phyloP scores from a whole-genome alignment of 1,140 invertebrate genomes.

The Pseudomyrmex pallidus region DNA sequence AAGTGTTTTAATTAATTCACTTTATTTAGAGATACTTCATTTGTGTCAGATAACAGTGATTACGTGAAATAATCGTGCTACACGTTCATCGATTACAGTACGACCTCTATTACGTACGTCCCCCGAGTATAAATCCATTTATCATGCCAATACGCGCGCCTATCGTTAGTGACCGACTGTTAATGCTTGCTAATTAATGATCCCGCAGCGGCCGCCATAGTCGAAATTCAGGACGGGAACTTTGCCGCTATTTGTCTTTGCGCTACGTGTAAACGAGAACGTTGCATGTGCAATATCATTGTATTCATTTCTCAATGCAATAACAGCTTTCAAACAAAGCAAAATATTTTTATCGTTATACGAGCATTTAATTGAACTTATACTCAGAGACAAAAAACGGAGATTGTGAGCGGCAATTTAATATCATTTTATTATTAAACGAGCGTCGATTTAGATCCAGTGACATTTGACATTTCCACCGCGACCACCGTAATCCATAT shows the following conservation, averaged over 20 bases:
- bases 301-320: not conserved
- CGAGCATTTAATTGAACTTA: too few relatives aligned
- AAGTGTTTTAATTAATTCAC: conserved; percentile 10
- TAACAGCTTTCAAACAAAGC: not conserved
- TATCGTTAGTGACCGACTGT: conserved; percentile 48
- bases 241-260: conserved; percentile 39
- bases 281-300: conserved; percentile 3
- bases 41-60: not conserved
- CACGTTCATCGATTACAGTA: conserved; percentile 39
- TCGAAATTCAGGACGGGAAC: conserved; percentile 51
- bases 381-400: not conserved
- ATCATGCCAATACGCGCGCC: conserved; percentile 24
- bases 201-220: conserved; percentile 22
- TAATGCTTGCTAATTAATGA: conserved; percentile 55
- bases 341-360: too few relatives aligned
- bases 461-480: conserved; percentile 29
- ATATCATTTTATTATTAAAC: not conserved
- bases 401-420: not conserved
- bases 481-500: conserved; percentile 2
- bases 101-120: conserved; percentile 39
- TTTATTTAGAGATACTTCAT: conserved; percentile 7
- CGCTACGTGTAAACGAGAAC: not conserved
- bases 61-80: conserved; percentile 20
- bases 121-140: conserved; percentile 35
- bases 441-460: not conserved